Percentiles rank a stretch among this genome's conserved stretches.
These are phyloP conservation scores for Carcinoscorpius rotundicauda DNA, from an alignment of 1,140 invertebrate species.

Conservation along the genomic window DNA sequence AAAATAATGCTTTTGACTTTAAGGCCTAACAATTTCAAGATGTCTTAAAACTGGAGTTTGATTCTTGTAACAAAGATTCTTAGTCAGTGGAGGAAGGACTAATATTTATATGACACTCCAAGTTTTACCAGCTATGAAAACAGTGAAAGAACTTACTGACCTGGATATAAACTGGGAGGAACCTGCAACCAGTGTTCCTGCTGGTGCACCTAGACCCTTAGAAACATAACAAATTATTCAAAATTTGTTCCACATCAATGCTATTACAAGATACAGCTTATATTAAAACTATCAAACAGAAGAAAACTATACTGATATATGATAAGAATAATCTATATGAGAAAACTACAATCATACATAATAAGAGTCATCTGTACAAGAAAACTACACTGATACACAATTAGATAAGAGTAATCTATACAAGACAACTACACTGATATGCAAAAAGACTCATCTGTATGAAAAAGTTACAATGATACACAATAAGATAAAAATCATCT, in stretches of 20 bases:
- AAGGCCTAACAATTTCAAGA: no score
- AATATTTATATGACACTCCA: no score
- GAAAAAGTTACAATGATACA: slow-evolving; percentile 28
- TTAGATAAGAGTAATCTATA: slow-evolving; percentile 34
- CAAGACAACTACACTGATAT: slow-evolving; percentile 51
- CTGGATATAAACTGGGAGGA: slow-evolving; percentile 53
- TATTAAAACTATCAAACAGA: no score
- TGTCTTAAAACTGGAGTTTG: no score
- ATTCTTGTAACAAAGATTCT: no score
- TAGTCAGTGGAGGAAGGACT: no score
- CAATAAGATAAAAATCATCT: background rate
- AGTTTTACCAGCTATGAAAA: no score
- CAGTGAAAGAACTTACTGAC: slow-evolving; percentile 1
- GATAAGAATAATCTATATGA: slow-evolving; percentile 43
- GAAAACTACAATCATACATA: slow-evolving; percentile 43
- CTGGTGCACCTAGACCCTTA: slow-evolving; percentile 72
- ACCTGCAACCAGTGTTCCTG: slow-evolving; percentile 74
- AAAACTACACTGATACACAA: slow-evolving; percentile 43
- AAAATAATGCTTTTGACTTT: no score
- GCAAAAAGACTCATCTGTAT: slow-evolving; percentile 39
- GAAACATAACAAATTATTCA: background rate
- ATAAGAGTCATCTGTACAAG: slow-evolving; percentile 44
- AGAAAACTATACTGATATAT: slow-evolving; percentile 47
- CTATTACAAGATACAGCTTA: no score
- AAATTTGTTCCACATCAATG: no score